Evolutionary conservation across 2,113 vertebrate species (phyloP).

Genomic region (Dipodomys spectabilis): DNA sequence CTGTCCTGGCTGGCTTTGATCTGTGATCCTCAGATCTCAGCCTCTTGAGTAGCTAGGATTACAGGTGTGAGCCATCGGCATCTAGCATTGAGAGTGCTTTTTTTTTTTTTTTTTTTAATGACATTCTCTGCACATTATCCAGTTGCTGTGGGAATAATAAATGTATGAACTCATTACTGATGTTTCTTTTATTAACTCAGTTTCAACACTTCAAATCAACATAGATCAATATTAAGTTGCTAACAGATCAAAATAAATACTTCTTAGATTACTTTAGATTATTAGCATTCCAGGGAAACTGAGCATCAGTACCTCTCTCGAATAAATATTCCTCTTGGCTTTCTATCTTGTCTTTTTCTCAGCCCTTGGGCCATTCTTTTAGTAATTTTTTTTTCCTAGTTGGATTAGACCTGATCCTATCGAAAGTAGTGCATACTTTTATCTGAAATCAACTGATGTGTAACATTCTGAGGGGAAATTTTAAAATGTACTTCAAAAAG

Average conservation of each 20-base stretch:
- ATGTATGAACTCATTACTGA: constrained; percentile 30
- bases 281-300: constrained; percentile 46
- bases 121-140: background rate
- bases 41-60: no score
- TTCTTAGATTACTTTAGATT: constrained; percentile 33
- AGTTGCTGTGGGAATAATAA: background rate
- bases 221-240: constrained; percentile 36
- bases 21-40: no score
- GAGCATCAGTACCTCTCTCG: background rate
- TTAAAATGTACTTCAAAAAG: background rate
- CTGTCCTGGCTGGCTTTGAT: no score
- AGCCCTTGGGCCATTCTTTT: background rate
- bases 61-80: no score
- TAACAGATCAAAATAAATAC: constrained; percentile 42
- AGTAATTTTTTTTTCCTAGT: background rate
- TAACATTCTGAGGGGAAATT: background rate
- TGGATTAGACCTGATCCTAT: constrained; percentile 15
- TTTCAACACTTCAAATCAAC: constrained; percentile 26
- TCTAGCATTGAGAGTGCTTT: no score
- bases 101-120: no score
- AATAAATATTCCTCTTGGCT: constrained; percentile 2
- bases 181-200: constrained; percentile 42
- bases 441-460: background rate
- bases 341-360: background rate
- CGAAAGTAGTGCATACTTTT: background rate